Conservation (phyloP, 2,113 vertebrate genomes). For the Lonchura striata region DNA sequence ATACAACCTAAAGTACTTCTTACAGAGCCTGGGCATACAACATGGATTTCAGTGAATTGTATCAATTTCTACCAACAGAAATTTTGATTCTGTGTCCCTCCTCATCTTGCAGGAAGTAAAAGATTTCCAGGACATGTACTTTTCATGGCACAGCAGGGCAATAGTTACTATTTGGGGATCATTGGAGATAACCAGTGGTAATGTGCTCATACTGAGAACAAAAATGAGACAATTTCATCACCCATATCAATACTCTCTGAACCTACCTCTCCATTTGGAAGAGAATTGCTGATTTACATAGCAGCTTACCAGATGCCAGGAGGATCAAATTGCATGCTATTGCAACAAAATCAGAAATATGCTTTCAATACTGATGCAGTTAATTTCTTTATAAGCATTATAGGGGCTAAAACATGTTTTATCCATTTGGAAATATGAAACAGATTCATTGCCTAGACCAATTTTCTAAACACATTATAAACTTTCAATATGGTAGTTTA, state of each 20-base stretch:
- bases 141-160: not conserved
- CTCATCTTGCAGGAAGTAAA: not conserved
- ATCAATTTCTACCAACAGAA: not conserved
- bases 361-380: not conserved
- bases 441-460: not conserved
- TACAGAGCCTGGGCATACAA: not conserved
- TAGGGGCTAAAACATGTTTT: not conserved
- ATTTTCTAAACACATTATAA: slow-evolving; percentile 43
- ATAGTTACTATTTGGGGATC: not conserved
- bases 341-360: slow-evolving; percentile 3
- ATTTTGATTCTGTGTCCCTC: not conserved
- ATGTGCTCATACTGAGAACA: not conserved
- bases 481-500: not conserved
- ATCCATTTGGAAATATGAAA: slow-evolving; percentile 24
- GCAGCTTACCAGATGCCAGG: not conserved
- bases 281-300: slow-evolving; percentile 11
- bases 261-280: not conserved
- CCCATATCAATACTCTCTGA: not conserved
- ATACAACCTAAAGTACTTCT: not conserved
- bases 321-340: slow-evolving; percentile 26
- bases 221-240: not conserved
- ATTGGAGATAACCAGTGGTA: not conserved
- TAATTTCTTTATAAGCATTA: slow-evolving; percentile 34
- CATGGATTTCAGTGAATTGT: not conserved
- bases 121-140: not conserved